phyloP scores from a whole-genome alignment of 2,113 vertebrate species.

The Mola mola region DNA sequence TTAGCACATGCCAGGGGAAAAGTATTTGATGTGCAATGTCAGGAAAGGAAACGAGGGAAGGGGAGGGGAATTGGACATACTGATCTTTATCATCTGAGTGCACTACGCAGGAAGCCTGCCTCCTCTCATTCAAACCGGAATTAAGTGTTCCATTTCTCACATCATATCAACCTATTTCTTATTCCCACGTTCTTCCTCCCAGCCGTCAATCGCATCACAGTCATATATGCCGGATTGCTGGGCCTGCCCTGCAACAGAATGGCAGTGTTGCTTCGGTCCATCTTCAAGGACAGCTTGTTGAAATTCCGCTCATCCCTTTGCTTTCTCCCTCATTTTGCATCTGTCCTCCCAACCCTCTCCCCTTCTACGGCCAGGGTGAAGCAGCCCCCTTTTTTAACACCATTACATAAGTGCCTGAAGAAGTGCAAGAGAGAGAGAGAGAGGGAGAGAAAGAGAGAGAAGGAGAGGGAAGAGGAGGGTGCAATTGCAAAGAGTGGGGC shows the following conservation, averaged over 20 bases:
- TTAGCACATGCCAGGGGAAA: conserved; percentile 32
- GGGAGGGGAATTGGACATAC: background rate
- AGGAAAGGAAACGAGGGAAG: no score
- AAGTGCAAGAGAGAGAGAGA: conserved; percentile 15
- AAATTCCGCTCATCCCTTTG: conserved; percentile 71
- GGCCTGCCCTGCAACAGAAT: conserved; percentile 41
- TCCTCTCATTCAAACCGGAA: conserved; percentile 24
- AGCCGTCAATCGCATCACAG: conserved; percentile 3
- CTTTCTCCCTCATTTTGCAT: conserved; percentile 52
- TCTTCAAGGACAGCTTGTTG: conserved; percentile 71
- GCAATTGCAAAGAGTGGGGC: conserved; percentile 3
- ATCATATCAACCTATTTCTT: conserved; percentile 26
- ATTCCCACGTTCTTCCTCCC: conserved; percentile 14
- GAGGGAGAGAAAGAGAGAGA: background rate
- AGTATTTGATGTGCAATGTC: conserved; percentile 30
- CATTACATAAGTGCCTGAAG: conserved; percentile 69
- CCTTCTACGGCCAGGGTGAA: conserved; percentile 30
- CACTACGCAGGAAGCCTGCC: conserved; percentile 26
- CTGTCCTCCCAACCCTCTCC: conserved; percentile 27
- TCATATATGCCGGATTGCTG: conserved; percentile 11
- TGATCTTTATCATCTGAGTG: conserved; percentile 26
- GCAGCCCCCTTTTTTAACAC: conserved; percentile 71
- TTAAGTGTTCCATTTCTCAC: conserved; percentile 27
- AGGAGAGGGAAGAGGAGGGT: conserved; percentile 3
- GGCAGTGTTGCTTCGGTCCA: conserved; percentile 59